phyloP scores from a whole-genome alignment of 2,888 invertebrate genomes.

The Caenorhabditis sp. region DNA sequence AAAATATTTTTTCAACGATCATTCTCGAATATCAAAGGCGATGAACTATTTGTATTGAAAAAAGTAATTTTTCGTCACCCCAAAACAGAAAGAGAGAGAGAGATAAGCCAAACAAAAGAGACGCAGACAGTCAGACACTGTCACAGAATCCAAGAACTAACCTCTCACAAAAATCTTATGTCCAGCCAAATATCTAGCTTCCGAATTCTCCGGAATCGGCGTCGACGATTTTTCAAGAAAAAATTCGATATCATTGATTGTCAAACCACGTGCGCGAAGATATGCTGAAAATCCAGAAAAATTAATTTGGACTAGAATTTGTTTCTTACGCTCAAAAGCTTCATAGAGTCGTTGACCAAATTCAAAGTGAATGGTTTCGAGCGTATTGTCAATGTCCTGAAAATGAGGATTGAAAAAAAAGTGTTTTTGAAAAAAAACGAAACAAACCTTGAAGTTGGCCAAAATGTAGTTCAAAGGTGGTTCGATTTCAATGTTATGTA shows the following conservation, averaged over 20 bases:
- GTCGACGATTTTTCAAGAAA: slow-evolving; percentile 78
- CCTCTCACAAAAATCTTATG: slow-evolving; percentile 78
- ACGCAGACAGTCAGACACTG: not conserved
- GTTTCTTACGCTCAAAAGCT: slow-evolving; percentile 44
- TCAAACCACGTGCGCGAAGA: slow-evolving; percentile 75
- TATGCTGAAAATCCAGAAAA: not conserved
- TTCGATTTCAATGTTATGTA: slow-evolving; percentile 35
- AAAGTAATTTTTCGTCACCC: too few species aligned
- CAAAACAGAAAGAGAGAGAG: too few species aligned
- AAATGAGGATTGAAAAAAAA: too few species aligned
- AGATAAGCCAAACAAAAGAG: too few species aligned
- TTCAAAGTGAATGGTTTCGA: slow-evolving; percentile 28
- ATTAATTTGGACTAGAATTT: too few species aligned
- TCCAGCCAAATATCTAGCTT: slow-evolving; percentile 78
- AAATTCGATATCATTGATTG: slow-evolving; percentile 77
- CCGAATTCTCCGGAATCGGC: slow-evolving; percentile 76
- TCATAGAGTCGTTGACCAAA: slow-evolving; percentile 28
- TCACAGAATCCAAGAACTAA: slow-evolving; percentile 72
- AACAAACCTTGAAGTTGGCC: slow-evolving; percentile 15
- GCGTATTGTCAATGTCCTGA: slow-evolving; percentile 28
- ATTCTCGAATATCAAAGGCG: too few species aligned
- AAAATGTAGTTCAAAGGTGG: slow-evolving; percentile 23
- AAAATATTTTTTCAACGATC: too few species aligned
- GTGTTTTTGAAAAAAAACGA: too few species aligned
- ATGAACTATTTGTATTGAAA: too few species aligned